Evolutionary conservation across 2,113 vertebrate genomes (phyloP), one percentile per base, ranked within the genome.

Genomic region (Opisthocomus hoazin): DNA sequence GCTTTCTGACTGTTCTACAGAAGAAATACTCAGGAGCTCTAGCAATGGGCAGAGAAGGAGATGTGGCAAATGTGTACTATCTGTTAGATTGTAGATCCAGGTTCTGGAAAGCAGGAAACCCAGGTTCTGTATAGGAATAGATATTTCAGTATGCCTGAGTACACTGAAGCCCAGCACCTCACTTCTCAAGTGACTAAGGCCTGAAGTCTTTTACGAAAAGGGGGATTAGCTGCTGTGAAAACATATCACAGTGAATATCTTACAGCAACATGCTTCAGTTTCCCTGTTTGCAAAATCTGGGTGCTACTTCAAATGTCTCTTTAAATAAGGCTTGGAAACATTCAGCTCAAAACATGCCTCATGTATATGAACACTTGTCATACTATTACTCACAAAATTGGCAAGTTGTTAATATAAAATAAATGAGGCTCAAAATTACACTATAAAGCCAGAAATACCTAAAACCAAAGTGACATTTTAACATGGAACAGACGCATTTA

Each of bases 401-500:
- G 88, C 85, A 89, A 87, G 73, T 81, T 92, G 48, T 86, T 95
- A 64, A 57, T 69, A 90, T 71, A 89, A 94, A 96, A 96, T 61
- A 96, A 91, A 95, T 53, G 90, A 94, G 77, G 64, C 80, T 95
- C 77, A 89, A 80, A 93, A 92, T 90, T 75, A 81, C 84, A 76
- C 53, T 36, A 64, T 94, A 92, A 96, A 96, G 26, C 36, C 58
- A 91, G 80, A 93, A 94, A 95, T 19, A 46, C 48, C 83, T 60
- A 87, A 94, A 93, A 75, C 45, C 64, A 60, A 73, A 79, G 83
- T 50, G 58, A 88, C 77, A 84, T 92, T 96, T 95, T 84, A 89
- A 53, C 73, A 53, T 8, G 60, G 73, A 95, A 37, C 37, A 91
- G 84, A 69, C 12, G 37, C 80, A 58, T 92, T 70, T 53, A 50